These are phyloP conservation scores for Orussus abietinus DNA, from an alignment of 1,140 invertebrate genomes.

Conservation along the genomic window DNA sequence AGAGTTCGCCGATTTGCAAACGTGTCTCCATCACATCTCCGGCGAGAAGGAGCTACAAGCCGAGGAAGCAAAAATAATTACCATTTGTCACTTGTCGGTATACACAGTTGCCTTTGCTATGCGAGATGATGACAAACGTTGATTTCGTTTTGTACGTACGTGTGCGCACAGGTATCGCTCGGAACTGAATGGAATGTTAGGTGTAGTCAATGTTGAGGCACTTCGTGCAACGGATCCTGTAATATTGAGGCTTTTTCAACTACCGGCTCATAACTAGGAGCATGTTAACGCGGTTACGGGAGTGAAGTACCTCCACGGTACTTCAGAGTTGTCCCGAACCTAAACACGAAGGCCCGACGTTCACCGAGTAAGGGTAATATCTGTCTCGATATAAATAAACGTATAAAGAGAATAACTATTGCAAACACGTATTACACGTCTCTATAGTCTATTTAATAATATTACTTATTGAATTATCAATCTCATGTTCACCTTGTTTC, in stretches of 20 bases:
- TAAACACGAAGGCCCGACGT: constrained; percentile 23
- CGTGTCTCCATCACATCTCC: constrained; percentile 6
- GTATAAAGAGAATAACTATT: constrained; percentile 41
- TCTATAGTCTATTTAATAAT: constrained; percentile 54
- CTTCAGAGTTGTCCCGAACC: too few relatives aligned
- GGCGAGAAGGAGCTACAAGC: constrained; percentile 14
- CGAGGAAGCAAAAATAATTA: constrained; percentile 17
- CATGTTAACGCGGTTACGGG: too few relatives aligned
- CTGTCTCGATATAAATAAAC: constrained; percentile 39
- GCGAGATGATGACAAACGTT: constrained; percentile 5
- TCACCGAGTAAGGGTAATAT: constrained; percentile 29
- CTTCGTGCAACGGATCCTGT: constrained; percentile 11
- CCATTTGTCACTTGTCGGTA: constrained; percentile 24
- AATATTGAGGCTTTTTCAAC: too few relatives aligned
- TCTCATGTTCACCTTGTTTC: constrained; percentile 54
- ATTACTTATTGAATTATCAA: constrained; percentile 53
- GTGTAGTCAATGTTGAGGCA: too few relatives aligned
- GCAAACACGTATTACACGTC: constrained; percentile 48
- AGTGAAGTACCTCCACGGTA: too few relatives aligned
- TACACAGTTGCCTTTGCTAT: constrained; percentile 30
- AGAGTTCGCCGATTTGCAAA: constrained; percentile 5
- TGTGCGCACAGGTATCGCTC: constrained; percentile 2
- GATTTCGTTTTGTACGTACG: constrained; percentile 26
- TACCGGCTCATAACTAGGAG: too few relatives aligned
- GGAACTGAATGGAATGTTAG: constrained; percentile 7